Base-by-base conservation (phyloP, 2,888 invertebrate species). In the Aradus depressus region DNA sequence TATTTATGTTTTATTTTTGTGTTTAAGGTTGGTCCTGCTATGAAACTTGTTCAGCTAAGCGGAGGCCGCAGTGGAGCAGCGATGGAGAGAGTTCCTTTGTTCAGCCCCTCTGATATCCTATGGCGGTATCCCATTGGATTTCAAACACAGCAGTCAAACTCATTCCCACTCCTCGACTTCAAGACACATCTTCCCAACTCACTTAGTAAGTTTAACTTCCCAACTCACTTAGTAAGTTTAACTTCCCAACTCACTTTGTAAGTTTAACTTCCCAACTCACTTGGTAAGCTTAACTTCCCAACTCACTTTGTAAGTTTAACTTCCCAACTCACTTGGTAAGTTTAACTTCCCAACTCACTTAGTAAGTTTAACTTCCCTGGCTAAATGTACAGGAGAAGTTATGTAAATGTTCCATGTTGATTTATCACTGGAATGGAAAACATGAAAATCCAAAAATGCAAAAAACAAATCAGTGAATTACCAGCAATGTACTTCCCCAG, bases 111-210 rank as follows among this genome's bases (percentile, higher is more conserved):
- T 62, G 90, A 91, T 67, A 72, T 90, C 51, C 70, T 91, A 50
- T 90, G 90, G 90, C 79, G 90, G 65, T 90, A 90, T 67, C 86
- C 87, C 42, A 64, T 66, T 47, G 44, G 73, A 82, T 55, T 80
- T 82, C 53, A 84, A 82, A 54, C 77, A 56, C 64, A 58, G 52
- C 54, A 53, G 39, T 73, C 72, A 37, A 80, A 80, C 22, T 72
- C 74, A 18, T 80, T 79, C 57, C 85, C 86, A 8, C 65, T 63
- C 56, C 76, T 84, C 54, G 90, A 91, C 65, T 80, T 89, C 64
- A 90, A 89, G 70, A 85, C 85, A 47, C 89, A 90, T 66, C 71
- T 91, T 62, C 91, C 91, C 23, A 76, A 80, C 34, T 81, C 80
- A 60, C 72, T 90, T 60, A 72, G 75, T 74, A 62, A 65, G 64